Evolutionary conservation across 2,888 invertebrate genomes (phyloP).

Genomic region (Vesta saturnalis): DNA sequence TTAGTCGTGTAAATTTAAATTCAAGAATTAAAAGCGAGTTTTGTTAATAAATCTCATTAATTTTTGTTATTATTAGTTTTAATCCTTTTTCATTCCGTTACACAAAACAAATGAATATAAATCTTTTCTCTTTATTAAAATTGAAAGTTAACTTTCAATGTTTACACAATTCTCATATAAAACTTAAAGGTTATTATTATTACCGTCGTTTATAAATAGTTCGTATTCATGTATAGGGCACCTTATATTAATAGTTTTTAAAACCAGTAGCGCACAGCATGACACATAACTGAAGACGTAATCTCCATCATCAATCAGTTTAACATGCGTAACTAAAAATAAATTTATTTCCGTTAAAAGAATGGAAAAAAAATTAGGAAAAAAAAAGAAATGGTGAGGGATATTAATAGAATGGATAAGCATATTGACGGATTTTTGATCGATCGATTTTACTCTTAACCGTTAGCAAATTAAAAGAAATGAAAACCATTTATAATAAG

Average conservation of each 20-base stretch:
- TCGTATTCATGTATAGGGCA: constrained; percentile 5
- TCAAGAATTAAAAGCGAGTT: constrained; percentile 2
- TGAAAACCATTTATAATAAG: constrained; percentile 5
- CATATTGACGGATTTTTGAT: constrained; percentile 17
- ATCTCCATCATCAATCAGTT: constrained; percentile 19
- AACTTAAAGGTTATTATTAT: not conserved
- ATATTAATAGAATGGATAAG: constrained; percentile 10
- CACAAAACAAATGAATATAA: constrained; percentile 1
- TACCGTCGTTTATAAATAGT: no score
- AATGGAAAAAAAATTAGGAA: not conserved
- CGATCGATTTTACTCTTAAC: constrained; percentile 6
- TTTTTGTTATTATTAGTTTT: no score
- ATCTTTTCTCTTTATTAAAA: not conserved
- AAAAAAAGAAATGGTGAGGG: not conserved
- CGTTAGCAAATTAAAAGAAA: constrained; percentile 8
- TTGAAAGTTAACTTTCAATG: not conserved
- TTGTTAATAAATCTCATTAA: not conserved
- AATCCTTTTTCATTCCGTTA: not conserved
- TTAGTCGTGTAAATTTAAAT: not conserved
- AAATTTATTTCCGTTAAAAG: constrained; percentile 11
- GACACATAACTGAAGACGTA: constrained; percentile 19
- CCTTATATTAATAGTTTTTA: constrained; percentile 15
- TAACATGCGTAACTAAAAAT: constrained; percentile 8
- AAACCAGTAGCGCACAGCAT: constrained; percentile 21
- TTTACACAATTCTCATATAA: not conserved